Conservation (phyloP, 2,113 vertebrate genomes). For the Thermophis baileyi region DNA sequence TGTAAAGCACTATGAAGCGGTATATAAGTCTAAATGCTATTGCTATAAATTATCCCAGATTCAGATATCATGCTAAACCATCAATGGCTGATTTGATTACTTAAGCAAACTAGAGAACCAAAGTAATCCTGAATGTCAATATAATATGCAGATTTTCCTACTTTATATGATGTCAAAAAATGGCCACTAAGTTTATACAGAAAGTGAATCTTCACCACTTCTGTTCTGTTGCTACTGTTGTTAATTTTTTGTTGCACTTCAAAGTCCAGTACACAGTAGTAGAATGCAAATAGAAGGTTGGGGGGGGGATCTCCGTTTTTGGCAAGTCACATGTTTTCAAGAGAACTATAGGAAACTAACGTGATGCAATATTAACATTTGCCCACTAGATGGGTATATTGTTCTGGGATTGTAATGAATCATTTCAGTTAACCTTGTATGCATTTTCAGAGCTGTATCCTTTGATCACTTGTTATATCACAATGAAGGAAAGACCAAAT, state of each 20-base stretch:
- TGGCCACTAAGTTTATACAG: neutral
- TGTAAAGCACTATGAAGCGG: too few relatives aligned
- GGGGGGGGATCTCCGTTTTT: neutral
- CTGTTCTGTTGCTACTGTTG: neutral
- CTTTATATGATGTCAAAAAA: neutral
- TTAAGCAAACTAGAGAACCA: neutral
- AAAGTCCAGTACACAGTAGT: neutral
- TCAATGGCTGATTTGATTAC: neutral
- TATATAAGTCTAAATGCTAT: too few relatives aligned
- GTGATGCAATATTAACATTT: constrained; percentile 26
- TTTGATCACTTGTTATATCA: neutral
- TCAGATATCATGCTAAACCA: neutral
- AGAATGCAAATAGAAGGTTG: neutral
- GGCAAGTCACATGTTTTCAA: neutral
- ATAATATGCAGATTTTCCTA: neutral
- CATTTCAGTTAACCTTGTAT: constrained; percentile 23
- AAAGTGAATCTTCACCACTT: neutral
- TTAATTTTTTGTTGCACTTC: neutral
- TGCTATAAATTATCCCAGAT: neutral
- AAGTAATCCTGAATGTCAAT: neutral
- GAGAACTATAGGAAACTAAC: neutral
- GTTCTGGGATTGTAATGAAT: constrained; percentile 21
- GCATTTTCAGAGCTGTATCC: neutral
- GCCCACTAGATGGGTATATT: constrained; percentile 64
- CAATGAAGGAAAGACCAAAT: neutral